Base-by-base conservation (phyloP, 2,113 vertebrate genomes). In the Smithornis capensis region DNA sequence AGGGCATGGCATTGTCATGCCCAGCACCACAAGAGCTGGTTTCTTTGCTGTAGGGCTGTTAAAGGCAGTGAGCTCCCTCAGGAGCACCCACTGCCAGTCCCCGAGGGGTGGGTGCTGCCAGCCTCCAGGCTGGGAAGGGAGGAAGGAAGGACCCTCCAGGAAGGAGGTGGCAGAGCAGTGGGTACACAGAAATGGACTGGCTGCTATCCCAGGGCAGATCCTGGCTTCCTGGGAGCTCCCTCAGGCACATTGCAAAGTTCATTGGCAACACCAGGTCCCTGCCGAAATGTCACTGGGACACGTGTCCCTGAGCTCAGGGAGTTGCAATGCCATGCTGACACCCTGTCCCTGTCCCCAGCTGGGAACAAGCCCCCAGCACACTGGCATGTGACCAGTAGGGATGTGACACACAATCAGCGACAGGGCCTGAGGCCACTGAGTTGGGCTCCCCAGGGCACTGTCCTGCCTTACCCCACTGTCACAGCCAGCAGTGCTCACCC, bases 291-390 rank as follows among this genome's bases (percentile, higher is more conserved):
- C 85, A 60, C 35, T 3, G 4, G 3, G 27, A 53, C 79, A 29
- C 2, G 0, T 0, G 28, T 23, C 75, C 60, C 80, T 4, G 35
- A 25, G 44, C 6, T 0, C 0, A 3, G 57, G 50, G 67, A 52
- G 42, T 47, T 35, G 31, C 1, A 0, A 7, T 22, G 52, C 47
- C 35, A 17, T 60, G 7, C 60, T 9, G 4, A 14, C 33, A 6
- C 28, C 14, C 45, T 2, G 38, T 33, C 29, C 57, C 40, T 4
- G 33, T 55, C 47, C 78, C 53, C 44, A 53, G 31, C 22, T 3
- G 1, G n/a, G 62, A 8, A 2, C 47, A 29, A 19, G 42, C 21
- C 47, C 2, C 10, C 13, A 8, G 19, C 45, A 19, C 28, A 0
- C 10, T 3, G 24, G 10, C 24, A 3, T 0, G 8, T 10, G 21